phyloP scores from a whole-genome alignment of 1,140 invertebrate species.

The Epicauta chinensis region DNA sequence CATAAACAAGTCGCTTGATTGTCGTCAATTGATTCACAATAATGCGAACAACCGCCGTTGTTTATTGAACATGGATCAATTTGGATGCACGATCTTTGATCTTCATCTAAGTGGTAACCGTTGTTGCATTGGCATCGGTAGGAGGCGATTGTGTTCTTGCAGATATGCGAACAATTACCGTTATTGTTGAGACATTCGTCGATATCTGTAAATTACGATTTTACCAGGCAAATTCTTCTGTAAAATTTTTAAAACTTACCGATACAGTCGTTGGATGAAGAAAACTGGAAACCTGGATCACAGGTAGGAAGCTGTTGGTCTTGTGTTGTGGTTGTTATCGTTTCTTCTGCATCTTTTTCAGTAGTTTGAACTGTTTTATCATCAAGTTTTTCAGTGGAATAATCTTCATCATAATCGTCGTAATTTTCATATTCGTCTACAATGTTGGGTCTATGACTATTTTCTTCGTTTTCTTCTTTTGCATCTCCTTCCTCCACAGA shows the following conservation, averaged over 20 bases:
- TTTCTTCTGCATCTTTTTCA: slow-evolving; percentile 4
- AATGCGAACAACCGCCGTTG: slow-evolving; percentile 52
- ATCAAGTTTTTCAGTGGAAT: slow-evolving; percentile 2
- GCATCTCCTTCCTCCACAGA: background rate
- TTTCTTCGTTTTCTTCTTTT: background rate
- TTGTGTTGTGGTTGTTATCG: background rate
- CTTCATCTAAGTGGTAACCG: slow-evolving; percentile 43
- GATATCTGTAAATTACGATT: slow-evolving; percentile 45
- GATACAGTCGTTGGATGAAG: slow-evolving; percentile 18
- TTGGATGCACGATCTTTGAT: slow-evolving; percentile 50
- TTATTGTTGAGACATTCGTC: slow-evolving; percentile 53
- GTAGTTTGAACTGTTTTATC: too few relatives aligned
- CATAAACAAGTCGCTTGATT: slow-evolving; percentile 57
- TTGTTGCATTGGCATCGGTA: slow-evolving; percentile 55
- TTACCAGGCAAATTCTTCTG: background rate
- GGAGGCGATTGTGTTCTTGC: slow-evolving; percentile 58
- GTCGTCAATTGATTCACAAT: slow-evolving; percentile 47
- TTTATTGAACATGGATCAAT: slow-evolving; percentile 47
- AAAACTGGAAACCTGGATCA: slow-evolving; percentile 8
- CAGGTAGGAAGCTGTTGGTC: slow-evolving; percentile 7
- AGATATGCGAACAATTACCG: slow-evolving; percentile 53
- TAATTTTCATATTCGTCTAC: slow-evolving; percentile 6
- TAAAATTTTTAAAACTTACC: slow-evolving; percentile 14
- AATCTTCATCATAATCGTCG: slow-evolving; percentile 11
- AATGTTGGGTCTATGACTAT: too few relatives aligned